phyloP scores from a whole-genome alignment of 1,140 invertebrate species.

The Lerema accius region DNA sequence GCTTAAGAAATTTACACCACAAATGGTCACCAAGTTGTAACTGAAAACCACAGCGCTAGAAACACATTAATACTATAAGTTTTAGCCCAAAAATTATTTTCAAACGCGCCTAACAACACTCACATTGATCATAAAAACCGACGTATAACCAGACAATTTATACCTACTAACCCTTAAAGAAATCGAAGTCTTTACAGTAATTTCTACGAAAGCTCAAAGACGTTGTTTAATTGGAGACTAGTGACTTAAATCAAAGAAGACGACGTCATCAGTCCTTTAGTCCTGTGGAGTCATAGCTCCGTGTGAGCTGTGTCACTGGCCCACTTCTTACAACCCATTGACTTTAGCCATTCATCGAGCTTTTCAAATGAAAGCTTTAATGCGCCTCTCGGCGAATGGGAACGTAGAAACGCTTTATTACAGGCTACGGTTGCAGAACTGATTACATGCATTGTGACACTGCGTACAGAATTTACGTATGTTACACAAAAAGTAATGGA shows the following conservation, averaged over 20 bases:
- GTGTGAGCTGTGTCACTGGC: slow-evolving; percentile 59
- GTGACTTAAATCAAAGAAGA: not conserved
- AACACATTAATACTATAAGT: too few relatives aligned
- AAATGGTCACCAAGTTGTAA: too few relatives aligned
- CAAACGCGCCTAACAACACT: too few relatives aligned
- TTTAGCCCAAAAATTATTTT: too few relatives aligned
- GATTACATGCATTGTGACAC: not conserved
- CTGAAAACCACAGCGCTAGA: too few relatives aligned
- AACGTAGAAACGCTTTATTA: slow-evolving; percentile 20
- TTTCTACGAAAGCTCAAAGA: too few relatives aligned
- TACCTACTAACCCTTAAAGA: too few relatives aligned
- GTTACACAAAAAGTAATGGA: not conserved
- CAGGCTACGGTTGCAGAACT: not conserved
- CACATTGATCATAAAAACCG: too few relatives aligned
- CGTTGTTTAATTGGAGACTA: not conserved
- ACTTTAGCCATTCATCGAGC: slow-evolving; percentile 71
- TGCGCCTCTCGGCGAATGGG: slow-evolving; percentile 58
- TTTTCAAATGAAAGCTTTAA: slow-evolving; percentile 61
- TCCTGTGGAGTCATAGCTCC: slow-evolving; percentile 43
- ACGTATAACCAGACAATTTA: too few relatives aligned
- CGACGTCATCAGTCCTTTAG: slow-evolving; percentile 33
- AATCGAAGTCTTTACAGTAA: too few relatives aligned
- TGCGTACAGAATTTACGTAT: not conserved
- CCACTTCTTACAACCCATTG: slow-evolving; percentile 78
- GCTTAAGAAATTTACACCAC: too few relatives aligned